Conservation (phyloP, 1,140 invertebrate genomes). For the Drosophila micromelanica region DNA sequence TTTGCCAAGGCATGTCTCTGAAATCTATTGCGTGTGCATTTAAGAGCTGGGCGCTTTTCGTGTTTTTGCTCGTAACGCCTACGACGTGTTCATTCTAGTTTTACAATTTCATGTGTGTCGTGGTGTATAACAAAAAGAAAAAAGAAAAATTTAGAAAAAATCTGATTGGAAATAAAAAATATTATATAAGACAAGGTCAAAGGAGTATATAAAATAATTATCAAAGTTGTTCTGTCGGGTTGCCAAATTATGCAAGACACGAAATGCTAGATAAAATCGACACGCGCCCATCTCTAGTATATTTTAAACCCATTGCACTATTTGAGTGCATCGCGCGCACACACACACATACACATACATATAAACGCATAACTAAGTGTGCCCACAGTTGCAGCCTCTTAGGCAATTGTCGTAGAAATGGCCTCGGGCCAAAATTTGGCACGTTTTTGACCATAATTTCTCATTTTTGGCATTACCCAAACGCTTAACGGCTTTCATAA, state of each 20-base stretch:
- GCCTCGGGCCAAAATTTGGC: neutral
- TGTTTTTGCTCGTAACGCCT: neutral
- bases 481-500: constrained; percentile 8
- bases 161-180: too few species aligned
- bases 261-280: too few species aligned
- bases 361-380: neutral
- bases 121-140: too few species aligned
- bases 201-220: too few species aligned
- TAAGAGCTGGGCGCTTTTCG: too few species aligned
- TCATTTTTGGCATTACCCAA: constrained; percentile 20
- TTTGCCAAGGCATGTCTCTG: neutral
- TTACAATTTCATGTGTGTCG: too few species aligned
- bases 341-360: neutral
- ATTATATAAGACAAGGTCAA: too few species aligned
- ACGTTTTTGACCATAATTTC: constrained; percentile 6
- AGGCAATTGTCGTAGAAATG: neutral
- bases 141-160: too few species aligned
- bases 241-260: too few species aligned
- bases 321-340: neutral
- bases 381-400: neutral
- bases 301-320: neutral
- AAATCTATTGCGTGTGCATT: neutral
- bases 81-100: neutral
- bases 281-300: too few species aligned
- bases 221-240: too few species aligned